These are phyloP conservation scores for Pedetes capensis DNA, from an alignment of 2,113 vertebrate genomes.

Conservation along the genomic window DNA sequence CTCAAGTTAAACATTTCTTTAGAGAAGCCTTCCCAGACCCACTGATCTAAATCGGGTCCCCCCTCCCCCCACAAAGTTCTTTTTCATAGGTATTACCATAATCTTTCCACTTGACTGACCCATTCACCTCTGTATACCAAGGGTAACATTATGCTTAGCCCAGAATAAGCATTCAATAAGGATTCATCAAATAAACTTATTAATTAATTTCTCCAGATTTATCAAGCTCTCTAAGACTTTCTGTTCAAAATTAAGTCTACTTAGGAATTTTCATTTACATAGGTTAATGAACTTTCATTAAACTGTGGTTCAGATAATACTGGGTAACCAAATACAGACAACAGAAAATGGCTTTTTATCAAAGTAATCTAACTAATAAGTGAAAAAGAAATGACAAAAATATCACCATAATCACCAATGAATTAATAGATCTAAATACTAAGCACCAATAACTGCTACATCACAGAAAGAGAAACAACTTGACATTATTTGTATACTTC, in stretches of 20 bases:
- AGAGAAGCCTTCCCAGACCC: neutral
- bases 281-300: constrained; percentile 25
- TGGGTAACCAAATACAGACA: neutral
- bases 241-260: constrained; percentile 40
- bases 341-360: neutral
- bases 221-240: neutral
- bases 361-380: constrained; percentile 12
- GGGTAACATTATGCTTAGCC: neutral
- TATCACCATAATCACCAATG: neutral
- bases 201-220: constrained; percentile 46
- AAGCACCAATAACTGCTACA: neutral
- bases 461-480: constrained; percentile 20
- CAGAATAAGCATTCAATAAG: neutral
- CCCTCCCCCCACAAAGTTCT: neutral
- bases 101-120: neutral
- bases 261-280: constrained; percentile 19
- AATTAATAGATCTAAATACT: neutral
- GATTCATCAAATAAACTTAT: constrained; percentile 30
- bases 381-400: constrained; percentile 25
- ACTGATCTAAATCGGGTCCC: neutral
- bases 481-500: neutral
- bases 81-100: neutral
- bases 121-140: neutral
- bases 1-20: constrained; percentile 35
- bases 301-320: neutral